Conservation (phyloP, 2,797 vertebrate genomes). For the Eremophila alpestris region DNA sequence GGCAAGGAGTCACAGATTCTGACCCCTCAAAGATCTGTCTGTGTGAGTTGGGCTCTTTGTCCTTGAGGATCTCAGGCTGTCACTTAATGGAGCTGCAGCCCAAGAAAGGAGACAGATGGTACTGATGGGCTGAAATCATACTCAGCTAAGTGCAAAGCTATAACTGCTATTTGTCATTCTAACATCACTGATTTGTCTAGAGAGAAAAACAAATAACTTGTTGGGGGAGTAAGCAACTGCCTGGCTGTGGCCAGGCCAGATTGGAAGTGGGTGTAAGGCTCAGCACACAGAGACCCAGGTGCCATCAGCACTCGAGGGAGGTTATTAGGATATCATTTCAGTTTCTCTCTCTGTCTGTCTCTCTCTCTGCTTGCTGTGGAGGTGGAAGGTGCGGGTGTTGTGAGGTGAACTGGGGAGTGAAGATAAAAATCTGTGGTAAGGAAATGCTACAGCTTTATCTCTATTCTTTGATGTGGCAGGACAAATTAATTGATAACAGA, state of each 20-base stretch:
- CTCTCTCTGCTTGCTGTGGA: constrained; percentile 36
- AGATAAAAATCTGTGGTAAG: constrained; percentile 68
- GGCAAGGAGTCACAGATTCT: not conserved
- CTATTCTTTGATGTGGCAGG: constrained; percentile 65
- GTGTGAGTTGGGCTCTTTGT: constrained; percentile 2
- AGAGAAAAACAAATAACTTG: constrained; percentile 68
- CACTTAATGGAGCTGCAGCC: constrained; percentile 51
- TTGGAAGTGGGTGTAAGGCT: constrained; percentile 66
- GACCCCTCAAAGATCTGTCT: not conserved
- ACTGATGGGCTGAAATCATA: constrained; percentile 70
- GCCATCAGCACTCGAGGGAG: constrained; percentile 46
- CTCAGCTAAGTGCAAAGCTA: constrained; percentile 66
- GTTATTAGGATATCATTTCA: constrained; percentile 63
- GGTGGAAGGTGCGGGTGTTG: constrained; percentile 56
- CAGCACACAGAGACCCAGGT: constrained; percentile 54
- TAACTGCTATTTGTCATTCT: constrained; percentile 71
- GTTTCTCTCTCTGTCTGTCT: constrained; percentile 49
- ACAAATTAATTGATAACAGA: constrained; percentile 68
- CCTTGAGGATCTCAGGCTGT: constrained; percentile 45
- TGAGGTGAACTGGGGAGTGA: constrained; percentile 57
- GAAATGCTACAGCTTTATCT: constrained; percentile 64
- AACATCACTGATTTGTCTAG: constrained; percentile 65
- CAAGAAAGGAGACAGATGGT: constrained; percentile 67
- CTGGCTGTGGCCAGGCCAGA: constrained; percentile 64
- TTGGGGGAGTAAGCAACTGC: constrained; percentile 56